These are phyloP conservation scores for Leptinotarsa tumamoca DNA, from an alignment of 2,888 invertebrate genomes.

Conservation along the genomic window DNA sequence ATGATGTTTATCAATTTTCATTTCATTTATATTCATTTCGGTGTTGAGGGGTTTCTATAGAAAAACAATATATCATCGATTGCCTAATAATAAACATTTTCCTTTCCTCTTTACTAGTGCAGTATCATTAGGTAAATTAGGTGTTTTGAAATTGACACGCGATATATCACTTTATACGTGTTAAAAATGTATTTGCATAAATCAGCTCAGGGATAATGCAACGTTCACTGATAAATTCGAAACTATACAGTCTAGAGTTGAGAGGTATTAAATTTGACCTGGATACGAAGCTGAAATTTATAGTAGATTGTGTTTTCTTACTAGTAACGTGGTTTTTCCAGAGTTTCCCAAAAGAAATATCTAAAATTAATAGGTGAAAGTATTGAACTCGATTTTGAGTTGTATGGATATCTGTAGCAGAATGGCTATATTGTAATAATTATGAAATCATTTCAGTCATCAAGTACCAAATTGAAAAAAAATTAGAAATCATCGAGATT, in stretches of 20 bases:
- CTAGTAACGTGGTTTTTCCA: background rate
- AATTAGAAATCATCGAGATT: too few relatives aligned
- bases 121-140: constrained; percentile 5
- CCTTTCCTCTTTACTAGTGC: background rate
- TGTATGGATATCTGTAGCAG: too few relatives aligned
- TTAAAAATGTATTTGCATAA: background rate
- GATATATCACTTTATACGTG: constrained; percentile 6
- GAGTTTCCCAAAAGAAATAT: background rate
- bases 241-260: background rate
- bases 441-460: too few relatives aligned
- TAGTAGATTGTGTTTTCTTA: background rate
- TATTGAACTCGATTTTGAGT: too few relatives aligned
- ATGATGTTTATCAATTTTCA: background rate
- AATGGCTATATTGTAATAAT: too few relatives aligned
- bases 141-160: background rate
- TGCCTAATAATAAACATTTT: background rate
- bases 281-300: background rate
- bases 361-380: too few relatives aligned
- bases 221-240: background rate
- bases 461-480: too few relatives aligned
- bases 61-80: background rate
- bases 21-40: background rate
- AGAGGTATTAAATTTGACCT: background rate
- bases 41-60: background rate
- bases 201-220: background rate